Conservation (phyloP, 2,888 invertebrate genomes). For the Myathropa florea region DNA sequence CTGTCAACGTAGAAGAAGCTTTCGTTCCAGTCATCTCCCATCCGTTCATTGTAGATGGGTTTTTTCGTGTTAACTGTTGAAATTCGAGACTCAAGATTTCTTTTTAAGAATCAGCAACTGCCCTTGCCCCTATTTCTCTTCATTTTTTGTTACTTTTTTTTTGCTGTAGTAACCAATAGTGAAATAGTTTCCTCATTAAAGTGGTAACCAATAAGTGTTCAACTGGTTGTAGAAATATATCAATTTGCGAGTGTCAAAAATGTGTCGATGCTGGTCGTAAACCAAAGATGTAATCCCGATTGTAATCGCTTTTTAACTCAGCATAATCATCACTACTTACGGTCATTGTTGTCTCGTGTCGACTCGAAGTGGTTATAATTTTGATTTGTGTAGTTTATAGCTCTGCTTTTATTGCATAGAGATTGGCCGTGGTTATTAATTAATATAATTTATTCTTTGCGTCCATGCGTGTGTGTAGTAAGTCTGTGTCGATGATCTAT, state of each 20-base stretch:
- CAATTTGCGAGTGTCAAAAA: neutral
- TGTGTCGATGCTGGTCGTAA: conserved; percentile 11
- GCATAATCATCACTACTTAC: conserved; percentile 6
- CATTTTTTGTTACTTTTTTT: too few relatives aligned
- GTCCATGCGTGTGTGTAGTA: neutral
- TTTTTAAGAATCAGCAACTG: neutral
- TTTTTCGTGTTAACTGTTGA: conserved; percentile 7
- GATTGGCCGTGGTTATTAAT: conserved; percentile 20
- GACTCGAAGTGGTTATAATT: conserved; percentile 23
- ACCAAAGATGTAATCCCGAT: conserved; percentile 55
- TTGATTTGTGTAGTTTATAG: conserved; percentile 2
- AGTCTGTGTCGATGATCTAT: neutral
- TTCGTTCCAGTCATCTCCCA: conserved; percentile 51
- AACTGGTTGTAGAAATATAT: neutral
- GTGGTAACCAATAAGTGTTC: neutral
- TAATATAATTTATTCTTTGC: neutral
- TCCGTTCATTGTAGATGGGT: conserved; percentile 3
- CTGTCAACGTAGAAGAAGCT: conserved; percentile 21
- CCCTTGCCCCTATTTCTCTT: neutral
- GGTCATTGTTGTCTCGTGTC: conserved; percentile 36
- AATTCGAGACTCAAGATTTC: conserved; percentile 25
- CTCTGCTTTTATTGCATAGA: neutral
- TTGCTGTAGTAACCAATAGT: neutral
- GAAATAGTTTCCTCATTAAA: neutral
- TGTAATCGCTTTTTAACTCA: conserved; percentile 18